These are phyloP conservation scores for Eumacrocentrus americanus DNA, from an alignment of 2,888 invertebrate genomes.

Conservation along the genomic window DNA sequence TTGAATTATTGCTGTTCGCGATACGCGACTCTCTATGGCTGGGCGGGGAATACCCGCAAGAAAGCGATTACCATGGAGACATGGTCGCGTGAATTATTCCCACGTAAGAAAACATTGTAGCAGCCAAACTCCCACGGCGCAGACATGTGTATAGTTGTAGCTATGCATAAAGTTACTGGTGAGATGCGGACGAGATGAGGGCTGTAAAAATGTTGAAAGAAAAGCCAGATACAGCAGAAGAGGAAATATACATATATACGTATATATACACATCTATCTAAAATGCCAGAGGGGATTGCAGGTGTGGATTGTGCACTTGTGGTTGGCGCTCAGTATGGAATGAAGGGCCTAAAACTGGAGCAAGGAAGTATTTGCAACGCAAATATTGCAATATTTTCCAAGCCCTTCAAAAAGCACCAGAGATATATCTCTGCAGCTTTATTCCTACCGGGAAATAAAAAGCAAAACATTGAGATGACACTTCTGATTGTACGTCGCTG, in stretches of 20 bases:
- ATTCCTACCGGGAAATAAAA: too few species aligned
- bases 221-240: conserved; percentile 5
- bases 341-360: background rate
- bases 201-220: conserved; percentile 1
- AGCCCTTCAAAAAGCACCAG: background rate
- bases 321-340: background rate
- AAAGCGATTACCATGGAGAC: conserved; percentile 38
- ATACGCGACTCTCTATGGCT: too few species aligned
- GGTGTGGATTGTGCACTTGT: background rate
- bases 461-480: too few species aligned
- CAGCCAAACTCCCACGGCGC: conserved; percentile 4
- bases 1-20: conserved; percentile 37
- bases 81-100: conserved; percentile 35
- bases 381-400: background rate
- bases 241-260: background rate
- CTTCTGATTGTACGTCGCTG: too few species aligned
- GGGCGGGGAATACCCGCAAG: too few species aligned
- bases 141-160: conserved; percentile 24
- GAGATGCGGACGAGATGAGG: background rate
- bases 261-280: background rate
- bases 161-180: conserved; percentile 8
- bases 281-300: background rate
- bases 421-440: too few species aligned
- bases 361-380: background rate
- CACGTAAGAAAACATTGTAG: conserved; percentile 31